Percentiles rank a stretch among this genome's conserved stretches.
These are phyloP conservation scores for Motacilla alba DNA, from an alignment of 2,113 vertebrate species.

Conservation along the genomic window DNA sequence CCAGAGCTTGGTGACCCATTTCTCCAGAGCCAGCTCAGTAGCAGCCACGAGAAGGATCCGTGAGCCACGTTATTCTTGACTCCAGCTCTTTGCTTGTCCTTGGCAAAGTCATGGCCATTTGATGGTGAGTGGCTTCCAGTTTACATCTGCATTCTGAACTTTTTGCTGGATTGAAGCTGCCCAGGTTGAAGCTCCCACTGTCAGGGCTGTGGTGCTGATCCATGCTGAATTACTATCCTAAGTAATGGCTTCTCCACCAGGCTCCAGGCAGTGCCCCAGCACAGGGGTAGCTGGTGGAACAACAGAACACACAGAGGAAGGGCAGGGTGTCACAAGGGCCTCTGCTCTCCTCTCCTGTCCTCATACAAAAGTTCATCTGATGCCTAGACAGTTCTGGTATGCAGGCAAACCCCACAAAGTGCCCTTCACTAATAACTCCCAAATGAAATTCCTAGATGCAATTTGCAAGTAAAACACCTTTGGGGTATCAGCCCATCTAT, in stretches of 20 bases:
- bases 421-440: not conserved
- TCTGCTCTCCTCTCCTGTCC: not conserved
- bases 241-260: not conserved
- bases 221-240: not conserved
- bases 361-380: not conserved
- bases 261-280: not conserved
- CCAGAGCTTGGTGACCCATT: not conserved
- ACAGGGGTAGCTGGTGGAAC: not conserved
- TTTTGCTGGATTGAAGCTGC: not conserved
- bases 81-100: not conserved
- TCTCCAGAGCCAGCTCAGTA: not conserved
- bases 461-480: not conserved
- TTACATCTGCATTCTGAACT: not conserved
- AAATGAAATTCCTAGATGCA: not conserved
- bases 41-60: not conserved
- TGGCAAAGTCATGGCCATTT: not conserved
- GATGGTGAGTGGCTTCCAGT: not conserved
- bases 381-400: not conserved
- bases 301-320: not conserved
- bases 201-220: not conserved
- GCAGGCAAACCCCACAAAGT: not conserved
- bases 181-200: accelerated
- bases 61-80: not conserved
- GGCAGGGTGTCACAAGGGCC: too few species aligned
- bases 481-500: not conserved